Percentiles rank a stretch among this genome's conserved stretches.
phyloP scores from a whole-genome alignment of 2,888 invertebrate genomes.

The Polyploca ridens region DNA sequence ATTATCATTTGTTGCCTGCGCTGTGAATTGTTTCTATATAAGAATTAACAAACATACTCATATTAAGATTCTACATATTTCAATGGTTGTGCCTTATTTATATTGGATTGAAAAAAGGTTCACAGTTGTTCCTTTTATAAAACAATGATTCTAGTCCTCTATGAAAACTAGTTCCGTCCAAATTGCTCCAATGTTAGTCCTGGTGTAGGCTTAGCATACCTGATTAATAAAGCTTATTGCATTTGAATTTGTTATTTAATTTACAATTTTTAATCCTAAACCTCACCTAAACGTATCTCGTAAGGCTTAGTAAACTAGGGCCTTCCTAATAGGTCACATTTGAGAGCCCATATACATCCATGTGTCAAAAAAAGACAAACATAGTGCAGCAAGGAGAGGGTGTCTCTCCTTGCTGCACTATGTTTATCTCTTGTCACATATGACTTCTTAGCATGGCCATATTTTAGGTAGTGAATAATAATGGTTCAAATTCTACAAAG shows the following conservation, averaged over 20 bases:
- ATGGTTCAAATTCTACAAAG: no score
- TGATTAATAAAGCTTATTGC: conserved; percentile 44
- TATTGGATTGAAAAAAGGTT: conserved; percentile 48
- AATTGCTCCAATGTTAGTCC: conserved; percentile 68
- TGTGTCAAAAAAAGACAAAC: no score
- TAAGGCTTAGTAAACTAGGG: no score
- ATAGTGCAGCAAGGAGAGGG: no score
- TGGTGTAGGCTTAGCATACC: conserved; percentile 42
- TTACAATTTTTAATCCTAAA: not conserved
- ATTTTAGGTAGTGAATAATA: no score
- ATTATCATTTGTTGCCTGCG: conserved; percentile 11
- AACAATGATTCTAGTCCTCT: conserved; percentile 74
- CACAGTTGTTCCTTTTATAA: conserved; percentile 67
- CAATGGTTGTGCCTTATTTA: conserved; percentile 78
- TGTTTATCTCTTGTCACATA: no score
- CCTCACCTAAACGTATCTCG: no score
- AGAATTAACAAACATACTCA: not conserved
- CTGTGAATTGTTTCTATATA: conserved; percentile 3
- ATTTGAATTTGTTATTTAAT: conserved; percentile 17
- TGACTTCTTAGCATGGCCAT: no score
- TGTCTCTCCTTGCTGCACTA: no score
- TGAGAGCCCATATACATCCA: no score
- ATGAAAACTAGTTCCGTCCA: conserved; percentile 79
- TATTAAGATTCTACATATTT: conserved; percentile 29
- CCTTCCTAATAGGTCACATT: no score